Evolutionary conservation across 2,113 vertebrate genomes (phyloP).

Genomic region (Holacanthus passer): DNA sequence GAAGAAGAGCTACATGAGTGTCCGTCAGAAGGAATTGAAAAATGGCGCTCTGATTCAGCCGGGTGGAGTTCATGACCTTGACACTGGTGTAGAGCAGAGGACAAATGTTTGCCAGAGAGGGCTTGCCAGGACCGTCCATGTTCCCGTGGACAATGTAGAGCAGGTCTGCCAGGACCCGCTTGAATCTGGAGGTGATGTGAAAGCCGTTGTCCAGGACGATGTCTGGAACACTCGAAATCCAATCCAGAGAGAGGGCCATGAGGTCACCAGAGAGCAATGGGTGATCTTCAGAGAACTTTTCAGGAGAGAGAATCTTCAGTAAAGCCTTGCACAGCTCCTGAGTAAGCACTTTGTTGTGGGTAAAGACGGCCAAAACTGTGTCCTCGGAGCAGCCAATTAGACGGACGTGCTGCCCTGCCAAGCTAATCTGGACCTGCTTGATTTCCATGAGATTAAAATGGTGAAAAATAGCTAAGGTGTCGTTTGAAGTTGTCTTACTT

Average conservation of each 20-base stretch:
- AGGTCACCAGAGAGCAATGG: slow-evolving; percentile 85
- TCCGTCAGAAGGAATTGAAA: slow-evolving; percentile 84
- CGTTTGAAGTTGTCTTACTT: rapidly evolving
- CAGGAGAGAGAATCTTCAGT: slow-evolving; percentile 61
- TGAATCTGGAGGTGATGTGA: slow-evolving; percentile 84
- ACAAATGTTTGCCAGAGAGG: slow-evolving; percentile 78
- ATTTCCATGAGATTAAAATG: slow-evolving; percentile 68
- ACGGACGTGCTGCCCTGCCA: slow-evolving; percentile 84
- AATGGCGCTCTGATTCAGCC: slow-evolving; percentile 3
- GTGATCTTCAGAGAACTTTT: slow-evolving; percentile 60
- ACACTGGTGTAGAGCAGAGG: slow-evolving; percentile 86
- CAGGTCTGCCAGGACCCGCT: slow-evolving; percentile 83
- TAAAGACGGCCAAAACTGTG: slow-evolving; percentile 80
- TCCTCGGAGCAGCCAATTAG: slow-evolving; percentile 75
- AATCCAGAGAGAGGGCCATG: slow-evolving; percentile 85
- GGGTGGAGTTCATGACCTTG: slow-evolving; percentile 55
- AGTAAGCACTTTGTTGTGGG: slow-evolving; percentile 82
- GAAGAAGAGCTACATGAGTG: slow-evolving; percentile 83
- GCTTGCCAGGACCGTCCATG: slow-evolving; percentile 73
- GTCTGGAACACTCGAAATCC: slow-evolving; percentile 78
- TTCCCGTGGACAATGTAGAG: slow-evolving; percentile 88
- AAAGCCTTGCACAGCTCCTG: slow-evolving; percentile 85
- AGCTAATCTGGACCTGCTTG: slow-evolving; percentile 83
- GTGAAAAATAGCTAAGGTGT: slow-evolving; percentile 63
- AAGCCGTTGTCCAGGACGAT: slow-evolving; percentile 76